Conservation (phyloP, 1,140 invertebrate species). For the Drosophila gunungcola region DNA sequence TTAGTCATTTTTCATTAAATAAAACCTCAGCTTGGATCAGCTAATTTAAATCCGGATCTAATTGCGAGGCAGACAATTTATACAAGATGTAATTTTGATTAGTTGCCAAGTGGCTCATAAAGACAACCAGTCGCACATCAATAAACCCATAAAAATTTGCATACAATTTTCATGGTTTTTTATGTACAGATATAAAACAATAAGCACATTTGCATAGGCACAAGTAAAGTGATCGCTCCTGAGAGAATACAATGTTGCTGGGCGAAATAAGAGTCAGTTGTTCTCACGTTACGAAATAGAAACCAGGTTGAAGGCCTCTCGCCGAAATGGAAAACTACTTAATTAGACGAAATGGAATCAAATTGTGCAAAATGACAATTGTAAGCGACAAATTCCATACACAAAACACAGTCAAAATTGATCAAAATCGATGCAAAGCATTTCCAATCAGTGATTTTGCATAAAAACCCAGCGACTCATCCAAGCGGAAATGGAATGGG, state of each 20-base stretch:
- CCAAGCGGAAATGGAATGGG: conserved; percentile 66
- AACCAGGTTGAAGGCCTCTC: conserved; percentile 51
- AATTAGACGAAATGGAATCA: conserved; percentile 66
- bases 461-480: conserved; percentile 57
- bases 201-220: conserved; percentile 66
- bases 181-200: conserved; percentile 62
- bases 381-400: conserved; percentile 60
- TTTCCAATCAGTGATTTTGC: conserved; percentile 80
- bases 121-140: conserved; percentile 44
- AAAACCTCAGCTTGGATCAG: conserved; percentile 14
- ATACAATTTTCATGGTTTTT: conserved; percentile 56
- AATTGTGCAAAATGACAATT: conserved; percentile 64
- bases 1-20: conserved; percentile 10
- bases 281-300: conserved; percentile 69
- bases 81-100: conserved; percentile 47
- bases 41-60: conserved; percentile 60
- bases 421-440: conserved; percentile 69
- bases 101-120: conserved; percentile 5
- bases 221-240: neutral
- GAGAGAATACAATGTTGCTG: conserved; percentile 28
- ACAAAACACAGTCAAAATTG: conserved; percentile 70
- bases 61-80: conserved; percentile 44
- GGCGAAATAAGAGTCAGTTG: conserved; percentile 14
- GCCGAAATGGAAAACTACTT: conserved; percentile 71
- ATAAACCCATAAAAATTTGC: conserved; percentile 59